A percentile compares a stretch with the other conserved stretches of the same genome.
Conservation (phyloP, 2,888 invertebrate genomes). For the Meiosimyza platycephala region DNA sequence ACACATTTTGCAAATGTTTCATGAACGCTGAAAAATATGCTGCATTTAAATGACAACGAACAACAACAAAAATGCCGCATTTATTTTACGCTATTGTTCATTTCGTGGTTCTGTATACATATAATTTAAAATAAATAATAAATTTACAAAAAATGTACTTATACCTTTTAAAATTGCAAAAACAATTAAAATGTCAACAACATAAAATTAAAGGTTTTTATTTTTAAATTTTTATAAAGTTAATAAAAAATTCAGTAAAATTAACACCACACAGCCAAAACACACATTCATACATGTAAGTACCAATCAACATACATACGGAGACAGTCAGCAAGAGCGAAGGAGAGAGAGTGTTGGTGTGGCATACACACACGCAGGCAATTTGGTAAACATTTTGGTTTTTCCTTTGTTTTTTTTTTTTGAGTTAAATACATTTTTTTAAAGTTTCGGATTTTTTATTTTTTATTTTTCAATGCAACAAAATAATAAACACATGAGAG, state of each 20-base stretch:
- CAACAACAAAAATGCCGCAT: too few relatives aligned
- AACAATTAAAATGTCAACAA: constrained; percentile 26
- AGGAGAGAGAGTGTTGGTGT: neutral
- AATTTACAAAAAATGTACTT: too few relatives aligned
- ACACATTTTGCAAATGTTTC: too few relatives aligned
- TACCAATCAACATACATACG: too few relatives aligned
- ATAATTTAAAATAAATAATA: too few relatives aligned
- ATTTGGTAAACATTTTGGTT: neutral
- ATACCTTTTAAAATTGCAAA: constrained; percentile 2
- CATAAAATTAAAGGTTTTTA: constrained; percentile 2
- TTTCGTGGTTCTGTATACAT: too few relatives aligned
- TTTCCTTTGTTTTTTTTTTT: neutral
- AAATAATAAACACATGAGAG: neutral
- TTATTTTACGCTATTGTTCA: too few relatives aligned
- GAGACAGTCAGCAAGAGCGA: too few relatives aligned
- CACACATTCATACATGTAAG: constrained; percentile 17
- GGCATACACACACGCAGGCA: constrained; percentile 25
- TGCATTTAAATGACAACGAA: too few relatives aligned
- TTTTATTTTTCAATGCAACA: neutral
- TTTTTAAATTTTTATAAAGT: neutral
- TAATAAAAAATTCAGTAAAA: constrained; percentile 11
- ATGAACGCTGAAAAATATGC: too few relatives aligned
- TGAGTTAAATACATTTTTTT: neutral
- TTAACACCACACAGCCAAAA: constrained; percentile 12
- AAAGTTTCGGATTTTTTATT: too few relatives aligned